A percentile compares a stretch with the other conserved stretches of the same genome.
Conservation (phyloP, 2,797 vertebrate genomes). For the Toxotes lorentzi region DNA sequence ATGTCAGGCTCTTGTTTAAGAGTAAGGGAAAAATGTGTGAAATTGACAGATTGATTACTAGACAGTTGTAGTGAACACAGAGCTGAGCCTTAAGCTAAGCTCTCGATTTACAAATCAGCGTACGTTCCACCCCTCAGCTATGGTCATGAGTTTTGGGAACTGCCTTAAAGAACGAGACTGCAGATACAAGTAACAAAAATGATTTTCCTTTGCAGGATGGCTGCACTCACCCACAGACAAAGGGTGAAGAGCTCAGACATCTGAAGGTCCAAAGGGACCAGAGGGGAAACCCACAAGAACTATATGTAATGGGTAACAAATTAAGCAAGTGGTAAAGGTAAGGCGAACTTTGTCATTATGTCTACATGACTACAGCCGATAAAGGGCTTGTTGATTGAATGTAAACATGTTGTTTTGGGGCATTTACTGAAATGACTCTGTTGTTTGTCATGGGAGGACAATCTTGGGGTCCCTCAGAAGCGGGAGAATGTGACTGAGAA, state of each 20-base stretch:
- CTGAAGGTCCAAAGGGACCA: not conserved
- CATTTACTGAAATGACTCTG: not conserved
- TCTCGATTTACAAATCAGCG: constrained; percentile 6
- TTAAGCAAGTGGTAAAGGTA: too few relatives aligned
- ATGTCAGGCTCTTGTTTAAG: not conserved
- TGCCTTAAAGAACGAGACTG: not conserved
- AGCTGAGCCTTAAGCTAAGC: constrained; percentile 1
- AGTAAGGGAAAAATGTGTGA: not conserved
- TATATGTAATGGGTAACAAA: too few relatives aligned
- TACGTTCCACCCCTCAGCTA: not conserved
- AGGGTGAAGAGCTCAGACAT: not conserved
- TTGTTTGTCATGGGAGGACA: not conserved
- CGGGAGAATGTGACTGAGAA: not conserved
- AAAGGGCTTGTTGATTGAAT: not conserved
- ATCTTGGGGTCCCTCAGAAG: not conserved
- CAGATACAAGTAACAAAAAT: not conserved
- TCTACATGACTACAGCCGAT: not conserved
- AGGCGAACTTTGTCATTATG: not conserved
- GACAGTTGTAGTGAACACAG: not conserved
- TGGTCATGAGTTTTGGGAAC: not conserved
- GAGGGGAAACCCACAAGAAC: too few relatives aligned
- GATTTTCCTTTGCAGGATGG: not conserved
- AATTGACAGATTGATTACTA: not conserved
- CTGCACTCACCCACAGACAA: not conserved
- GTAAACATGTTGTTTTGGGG: not conserved